Conservation (phyloP, 2,797 vertebrate species). For the Alca torda region DNA sequence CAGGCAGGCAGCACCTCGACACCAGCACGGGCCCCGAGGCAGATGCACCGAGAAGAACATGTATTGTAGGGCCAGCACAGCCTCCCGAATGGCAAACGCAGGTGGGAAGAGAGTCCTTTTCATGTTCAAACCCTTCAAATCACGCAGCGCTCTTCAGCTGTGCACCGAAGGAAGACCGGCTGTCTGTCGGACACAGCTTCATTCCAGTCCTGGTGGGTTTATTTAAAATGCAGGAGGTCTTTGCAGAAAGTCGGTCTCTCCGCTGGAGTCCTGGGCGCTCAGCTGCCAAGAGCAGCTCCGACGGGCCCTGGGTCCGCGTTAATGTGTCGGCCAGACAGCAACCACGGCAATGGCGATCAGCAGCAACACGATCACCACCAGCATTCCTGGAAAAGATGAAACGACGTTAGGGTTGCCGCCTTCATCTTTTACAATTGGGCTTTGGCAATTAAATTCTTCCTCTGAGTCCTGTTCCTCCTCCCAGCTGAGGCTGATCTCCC, state of each 20-base stretch:
- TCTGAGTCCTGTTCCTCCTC: background rate
- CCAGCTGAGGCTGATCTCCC: background rate
- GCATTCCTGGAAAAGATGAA: slow-evolving; percentile 84
- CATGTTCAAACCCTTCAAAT: background rate
- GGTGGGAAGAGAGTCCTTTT: background rate
- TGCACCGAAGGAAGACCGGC: rapidly evolving
- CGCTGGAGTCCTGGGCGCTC: background rate
- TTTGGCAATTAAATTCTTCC: background rate
- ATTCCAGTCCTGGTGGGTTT: background rate
- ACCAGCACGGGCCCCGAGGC: background rate
- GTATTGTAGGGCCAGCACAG: background rate
- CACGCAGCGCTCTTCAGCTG: background rate
- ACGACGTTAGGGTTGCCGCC: background rate
- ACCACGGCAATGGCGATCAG: slow-evolving; percentile 92
- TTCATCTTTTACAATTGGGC: background rate
- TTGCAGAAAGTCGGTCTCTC: background rate
- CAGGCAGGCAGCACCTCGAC: background rate
- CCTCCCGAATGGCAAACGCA: background rate
- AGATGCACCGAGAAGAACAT: background rate
- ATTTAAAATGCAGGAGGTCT: background rate
- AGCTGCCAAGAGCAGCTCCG: background rate
- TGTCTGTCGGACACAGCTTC: background rate
- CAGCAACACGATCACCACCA: slow-evolving; percentile 93
- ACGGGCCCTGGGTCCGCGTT: background rate
- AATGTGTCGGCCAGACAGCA: slow-evolving; percentile 85